Conservation (phyloP, 2,888 invertebrate genomes). For the Drosophila pseudotakahashii region DNA sequence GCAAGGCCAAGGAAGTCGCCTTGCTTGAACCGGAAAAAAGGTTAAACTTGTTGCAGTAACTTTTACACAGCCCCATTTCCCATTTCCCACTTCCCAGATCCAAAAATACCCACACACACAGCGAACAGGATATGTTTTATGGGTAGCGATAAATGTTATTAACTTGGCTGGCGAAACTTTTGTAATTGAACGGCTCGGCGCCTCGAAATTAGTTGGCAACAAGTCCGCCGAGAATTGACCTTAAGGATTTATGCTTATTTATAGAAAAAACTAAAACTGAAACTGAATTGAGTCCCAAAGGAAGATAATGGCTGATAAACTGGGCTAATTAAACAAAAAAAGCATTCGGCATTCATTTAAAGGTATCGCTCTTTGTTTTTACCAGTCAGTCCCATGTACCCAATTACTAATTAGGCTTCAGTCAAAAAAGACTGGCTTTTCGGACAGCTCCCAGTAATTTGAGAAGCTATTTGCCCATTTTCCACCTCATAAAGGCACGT, state of each 20-base stretch:
- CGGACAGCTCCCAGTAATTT: neutral
- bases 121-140: conserved; percentile 57
- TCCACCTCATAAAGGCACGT: neutral
- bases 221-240: conserved; percentile 56
- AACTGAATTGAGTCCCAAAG: no score
- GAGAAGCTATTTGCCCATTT: neutral
- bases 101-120: conserved; percentile 1
- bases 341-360: no score
- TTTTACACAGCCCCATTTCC: conserved; percentile 46
- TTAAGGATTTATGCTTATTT: conserved; percentile 26
- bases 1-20: conserved; percentile 7
- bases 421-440: neutral
- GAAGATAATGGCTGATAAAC: no score
- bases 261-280: neutral
- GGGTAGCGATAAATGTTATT: conserved; percentile 71
- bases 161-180: conserved; percentile 69
- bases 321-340: no score
- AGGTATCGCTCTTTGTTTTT: neutral
- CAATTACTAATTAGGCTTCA: neutral
- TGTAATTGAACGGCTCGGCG: conserved; percentile 67
- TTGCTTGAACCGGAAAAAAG: conserved; percentile 44
- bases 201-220: conserved; percentile 54
- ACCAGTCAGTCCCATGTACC: neutral
- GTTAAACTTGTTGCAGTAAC: conserved; percentile 74
- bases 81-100: no score